Evolutionary conservation across 30 jellyfish, hydroid and myxozoan genomes (phyloP), one percentile per base, ranked within the genome.

Genomic region (Cassiopea andromeda): DNA sequence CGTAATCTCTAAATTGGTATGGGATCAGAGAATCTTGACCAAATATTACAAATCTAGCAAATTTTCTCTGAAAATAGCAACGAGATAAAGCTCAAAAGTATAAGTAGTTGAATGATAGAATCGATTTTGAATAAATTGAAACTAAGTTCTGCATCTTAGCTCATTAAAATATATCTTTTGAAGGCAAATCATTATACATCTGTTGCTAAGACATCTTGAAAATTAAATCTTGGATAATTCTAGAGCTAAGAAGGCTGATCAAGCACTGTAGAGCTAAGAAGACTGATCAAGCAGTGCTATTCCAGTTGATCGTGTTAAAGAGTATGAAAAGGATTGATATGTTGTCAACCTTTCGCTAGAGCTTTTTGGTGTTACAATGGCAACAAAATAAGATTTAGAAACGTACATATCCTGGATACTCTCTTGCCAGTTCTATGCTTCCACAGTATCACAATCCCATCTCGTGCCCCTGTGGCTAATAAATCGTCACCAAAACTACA

Each of bases 381-480:
- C 9, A 80, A 82, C n/a, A 6, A 50, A 50, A 15, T 27, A 2
- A 2, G 64, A 50, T 50, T 5, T 9, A 16, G 48, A 9, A 2
- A 57, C 97, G 67, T 84, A 93, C 98, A 80, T 27, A 93, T 93
- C 77, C 92, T 87, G 7, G 98, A 93, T 8, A 80, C 88, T 13
- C 98, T 73, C 78, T 93, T 93, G 70, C 94, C 94, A 45, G 93
- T 85, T 43, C 78, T 85, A 59, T 88, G 88, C 70, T 82, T 82
- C 98, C 98, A 93, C 74, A 93, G 64, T 7, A 87, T 76, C 6
- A 93, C 93, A 46, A 71, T 87, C 8, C 98, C 98, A 80, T 93
- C 98, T 15, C 94, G 82, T 0, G 98, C 90, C 1, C 98, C 97
- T 3, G 98, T 93, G 15, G 97, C 98, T 75, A 93, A 69, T 69